Evolutionary conservation across 1,140 invertebrate genomes (phyloP), one percentile per base, ranked within the genome.

Genomic region (Druon quercuslanigerum): DNA sequence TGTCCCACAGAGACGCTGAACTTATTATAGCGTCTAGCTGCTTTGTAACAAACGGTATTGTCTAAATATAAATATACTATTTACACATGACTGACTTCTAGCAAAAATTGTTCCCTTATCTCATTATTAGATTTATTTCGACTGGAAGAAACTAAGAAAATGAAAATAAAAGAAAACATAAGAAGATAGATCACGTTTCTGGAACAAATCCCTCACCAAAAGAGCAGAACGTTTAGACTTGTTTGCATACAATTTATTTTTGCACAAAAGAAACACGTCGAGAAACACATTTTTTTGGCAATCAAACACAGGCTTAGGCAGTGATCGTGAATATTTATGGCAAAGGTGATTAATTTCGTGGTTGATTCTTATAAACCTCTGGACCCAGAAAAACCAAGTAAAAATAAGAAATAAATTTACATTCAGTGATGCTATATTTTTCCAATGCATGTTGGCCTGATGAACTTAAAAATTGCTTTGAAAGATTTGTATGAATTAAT

Each of bases 161-260:
- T 66, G 20, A 66, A 66, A 66, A 66, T 40, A 66, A 66, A 66
- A 66, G 40, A 40, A 20, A 33, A 46, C 25, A 40, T 4, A 66
- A 20, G 57, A 66, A 66, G 57, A 66, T 40, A 66, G 57, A 66
- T 66, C 57, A 66, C 57, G 57, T 40, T 66, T 66, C 25, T 66
- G 57, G 57, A 66, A 66, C 57, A 66, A 66, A 66, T 46, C 25
- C 25, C 13, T 20, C 57, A 66, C 57, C 4, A 25, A 66, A 20
- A 66, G 57, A 25, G 33, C 57, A 66, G 57, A 16, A 16, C 57
- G 57, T 66, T 66, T 66, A 66, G 57, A 66, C 57, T 66, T 66
- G 57, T 66, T 66, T 66, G 57, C 57, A 66, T 66, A 66, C 57
- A 66, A 66, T 46, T 66, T 66, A 66, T 66, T 66, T 66, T 66